phyloP scores from a whole-genome alignment of 2,888 invertebrate species.

The Agrilus biguttatus region DNA sequence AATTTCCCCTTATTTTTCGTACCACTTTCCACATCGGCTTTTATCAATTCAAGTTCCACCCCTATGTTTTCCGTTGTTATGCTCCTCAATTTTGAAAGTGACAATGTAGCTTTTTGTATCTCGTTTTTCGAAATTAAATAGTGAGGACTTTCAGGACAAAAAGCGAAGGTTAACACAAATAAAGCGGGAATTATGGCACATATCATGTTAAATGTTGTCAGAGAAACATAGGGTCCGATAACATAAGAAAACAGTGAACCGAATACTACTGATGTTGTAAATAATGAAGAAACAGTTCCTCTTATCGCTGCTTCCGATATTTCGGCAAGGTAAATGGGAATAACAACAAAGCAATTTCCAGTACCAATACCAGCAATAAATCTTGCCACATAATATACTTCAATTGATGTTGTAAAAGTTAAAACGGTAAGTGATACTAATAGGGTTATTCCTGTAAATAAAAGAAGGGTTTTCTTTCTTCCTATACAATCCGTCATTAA shows the following conservation, averaged over 20 bases:
- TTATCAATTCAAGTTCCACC: conserved; percentile 7
- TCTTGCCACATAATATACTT: conserved; percentile 6
- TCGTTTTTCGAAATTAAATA: conserved; percentile 46
- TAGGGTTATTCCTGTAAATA: conserved; percentile 38
- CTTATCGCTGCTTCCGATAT: conserved; percentile 13
- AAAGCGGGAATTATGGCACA: conserved; percentile 39
- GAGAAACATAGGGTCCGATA: conserved; percentile 57
- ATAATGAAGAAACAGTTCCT: conserved; percentile 10
- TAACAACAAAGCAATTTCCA: conserved; percentile 11
- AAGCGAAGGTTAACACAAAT: conserved; percentile 43
- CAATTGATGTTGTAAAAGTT: conserved; percentile 5
- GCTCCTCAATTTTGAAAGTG: conserved; percentile 53
- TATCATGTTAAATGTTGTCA: conserved; percentile 46
- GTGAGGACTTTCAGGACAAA: conserved; percentile 73
- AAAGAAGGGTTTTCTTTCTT: conserved; percentile 49
- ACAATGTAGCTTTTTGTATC: conserved; percentile 43
- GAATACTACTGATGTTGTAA: conserved; percentile 9
- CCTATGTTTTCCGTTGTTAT: conserved; percentile 26
- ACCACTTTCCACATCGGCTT: conserved; percentile 15
- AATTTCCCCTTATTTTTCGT: conserved; percentile 8
- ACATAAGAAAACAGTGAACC: conserved; percentile 34
- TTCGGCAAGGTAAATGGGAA: conserved; percentile 15
- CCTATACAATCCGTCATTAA: conserved; percentile 49
- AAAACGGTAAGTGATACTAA: conserved; percentile 20
- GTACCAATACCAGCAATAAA: conserved; percentile 12